Evolutionary conservation across 2,888 invertebrate genomes (phyloP).

Genomic region (Rotaria socialis): DNA sequence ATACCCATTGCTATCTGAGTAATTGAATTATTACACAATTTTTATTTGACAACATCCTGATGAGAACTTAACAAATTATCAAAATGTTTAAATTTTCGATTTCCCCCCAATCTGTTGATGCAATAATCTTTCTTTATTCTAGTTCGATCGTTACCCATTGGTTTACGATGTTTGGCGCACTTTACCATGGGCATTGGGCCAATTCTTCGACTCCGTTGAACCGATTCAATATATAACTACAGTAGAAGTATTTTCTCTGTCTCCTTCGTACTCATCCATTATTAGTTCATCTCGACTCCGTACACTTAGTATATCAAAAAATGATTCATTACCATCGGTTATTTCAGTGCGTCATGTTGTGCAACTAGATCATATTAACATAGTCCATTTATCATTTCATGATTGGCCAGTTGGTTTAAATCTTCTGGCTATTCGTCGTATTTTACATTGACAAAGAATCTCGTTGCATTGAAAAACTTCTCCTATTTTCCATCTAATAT

Average conservation of each 20-base stretch:
- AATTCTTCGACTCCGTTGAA: not conserved
- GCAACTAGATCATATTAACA: too few species aligned
- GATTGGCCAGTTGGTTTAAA: not conserved
- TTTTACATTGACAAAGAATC: not conserved
- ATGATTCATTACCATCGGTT: not conserved
- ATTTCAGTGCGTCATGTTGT: not conserved
- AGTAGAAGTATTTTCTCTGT: not conserved
- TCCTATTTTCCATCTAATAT: not conserved
- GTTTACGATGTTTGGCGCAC: not conserved
- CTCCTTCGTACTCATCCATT: not conserved
- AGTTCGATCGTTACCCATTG: not conserved
- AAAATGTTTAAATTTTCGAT: not conserved
- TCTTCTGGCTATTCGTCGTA: not conserved
- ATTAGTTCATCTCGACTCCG: not conserved
- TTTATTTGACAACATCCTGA: not conserved
- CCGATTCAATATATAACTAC: not conserved
- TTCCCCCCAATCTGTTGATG: not conserved
- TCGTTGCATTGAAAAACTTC: not conserved
- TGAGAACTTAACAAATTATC: not conserved
- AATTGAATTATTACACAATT: not conserved
- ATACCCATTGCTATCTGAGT: not conserved
- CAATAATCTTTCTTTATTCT: not conserved
- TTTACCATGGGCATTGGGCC: not conserved
- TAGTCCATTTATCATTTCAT: not conserved
- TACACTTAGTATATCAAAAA: not conserved